phyloP scores from a whole-genome alignment of 1,140 invertebrate species.

The Macrobrachium nipponense region DNA sequence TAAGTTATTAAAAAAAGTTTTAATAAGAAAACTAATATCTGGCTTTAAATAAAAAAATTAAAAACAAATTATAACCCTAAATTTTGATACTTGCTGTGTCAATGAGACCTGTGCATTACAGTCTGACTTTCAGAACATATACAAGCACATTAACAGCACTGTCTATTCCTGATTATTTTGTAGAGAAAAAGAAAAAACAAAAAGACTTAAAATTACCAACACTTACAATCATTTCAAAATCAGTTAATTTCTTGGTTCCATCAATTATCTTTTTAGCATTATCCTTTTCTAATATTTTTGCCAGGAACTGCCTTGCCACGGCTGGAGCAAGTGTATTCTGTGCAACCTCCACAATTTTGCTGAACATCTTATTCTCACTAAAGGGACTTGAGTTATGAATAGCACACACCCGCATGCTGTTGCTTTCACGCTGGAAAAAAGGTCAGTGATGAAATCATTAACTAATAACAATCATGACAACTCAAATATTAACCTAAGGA shows the following conservation, averaged over 20 bases:
- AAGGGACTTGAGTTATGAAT: conserved; percentile 63
- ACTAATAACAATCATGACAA: too few relatives aligned
- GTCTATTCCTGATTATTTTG: conserved; percentile 65
- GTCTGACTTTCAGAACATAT: too few relatives aligned
- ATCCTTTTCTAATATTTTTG: conserved; percentile 77
- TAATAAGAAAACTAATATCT: too few relatives aligned
- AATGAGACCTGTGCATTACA: too few relatives aligned
- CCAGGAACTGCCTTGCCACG: conserved; percentile 76
- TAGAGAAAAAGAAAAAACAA: conserved; percentile 38
- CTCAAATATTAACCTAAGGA: too few relatives aligned
- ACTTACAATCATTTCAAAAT: conserved; percentile 67
- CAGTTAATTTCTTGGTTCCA: conserved; percentile 67
- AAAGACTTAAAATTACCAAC: background rate
- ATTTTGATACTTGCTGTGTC: too few relatives aligned
- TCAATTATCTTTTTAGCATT: conserved; percentile 66
- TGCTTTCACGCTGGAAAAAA: conserved; percentile 66
- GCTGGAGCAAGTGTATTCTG: conserved; percentile 73
- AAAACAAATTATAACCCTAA: too few relatives aligned
- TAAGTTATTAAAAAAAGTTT: too few relatives aligned
- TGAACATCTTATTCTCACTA: conserved; percentile 57
- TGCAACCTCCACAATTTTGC: conserved; percentile 70
- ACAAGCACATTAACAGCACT: background rate
- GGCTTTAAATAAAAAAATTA: too few relatives aligned
- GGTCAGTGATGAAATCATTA: background rate
- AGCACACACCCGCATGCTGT: conserved; percentile 66